Evolutionary conservation across 2,113 vertebrate species (phyloP).

Genomic region (Triplophysa rosa): DNA sequence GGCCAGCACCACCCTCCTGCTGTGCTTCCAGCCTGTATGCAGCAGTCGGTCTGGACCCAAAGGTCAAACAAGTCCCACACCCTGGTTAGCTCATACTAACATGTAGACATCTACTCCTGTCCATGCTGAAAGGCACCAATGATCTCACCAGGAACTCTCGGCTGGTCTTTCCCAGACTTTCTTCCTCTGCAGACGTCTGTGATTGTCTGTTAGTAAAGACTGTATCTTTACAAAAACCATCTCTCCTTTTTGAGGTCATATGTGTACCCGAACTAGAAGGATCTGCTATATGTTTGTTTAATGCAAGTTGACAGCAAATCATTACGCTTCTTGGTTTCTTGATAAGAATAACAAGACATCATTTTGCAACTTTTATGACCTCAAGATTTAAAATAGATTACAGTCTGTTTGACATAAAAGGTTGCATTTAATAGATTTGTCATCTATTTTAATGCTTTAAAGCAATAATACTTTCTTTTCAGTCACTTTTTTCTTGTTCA

Average conservation of each 20-base stretch:
- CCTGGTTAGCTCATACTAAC: constrained; percentile 40
- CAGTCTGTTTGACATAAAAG: not conserved
- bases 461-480: not conserved
- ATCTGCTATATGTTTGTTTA: constrained; percentile 6
- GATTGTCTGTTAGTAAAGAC: constrained; percentile 2
- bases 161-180: constrained; percentile 36
- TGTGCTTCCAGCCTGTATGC: constrained; percentile 24
- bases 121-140: constrained; percentile 26
- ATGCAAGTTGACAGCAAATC: constrained; percentile 3
- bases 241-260: not conserved
- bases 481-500: not conserved
- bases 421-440: not conserved
- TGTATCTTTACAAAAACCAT: not conserved
- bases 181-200: not conserved
- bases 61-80: constrained; percentile 49
- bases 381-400: not conserved
- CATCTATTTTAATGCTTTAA: too few relatives aligned
- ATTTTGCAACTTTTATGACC: not conserved
- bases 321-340: not conserved
- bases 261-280: not conserved
- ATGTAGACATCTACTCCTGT: not conserved
- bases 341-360: constrained; percentile 2
- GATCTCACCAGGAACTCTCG: constrained; percentile 33
- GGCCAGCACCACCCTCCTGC: constrained; percentile 31
- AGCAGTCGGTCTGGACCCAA: constrained; percentile 40